Conservation (phyloP, 2,797 vertebrate genomes). For the Echeneis naucrates region DNA sequence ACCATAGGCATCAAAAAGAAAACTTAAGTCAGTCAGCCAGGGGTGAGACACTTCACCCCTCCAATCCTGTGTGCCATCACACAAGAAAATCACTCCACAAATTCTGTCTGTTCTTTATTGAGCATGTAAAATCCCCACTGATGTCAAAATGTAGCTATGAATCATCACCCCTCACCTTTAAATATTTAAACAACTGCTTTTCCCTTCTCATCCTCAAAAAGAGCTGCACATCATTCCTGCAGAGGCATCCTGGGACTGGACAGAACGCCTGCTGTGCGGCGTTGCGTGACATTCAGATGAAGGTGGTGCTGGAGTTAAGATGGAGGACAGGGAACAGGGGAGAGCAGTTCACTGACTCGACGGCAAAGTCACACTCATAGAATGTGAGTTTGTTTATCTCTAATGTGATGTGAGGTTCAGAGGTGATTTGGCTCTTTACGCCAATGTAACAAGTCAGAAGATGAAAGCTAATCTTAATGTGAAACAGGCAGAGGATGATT, state of each 20-base stretch:
- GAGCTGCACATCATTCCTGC: conserved; percentile 23
- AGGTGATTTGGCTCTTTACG: conserved; percentile 1
- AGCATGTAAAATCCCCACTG: conserved; percentile 13
- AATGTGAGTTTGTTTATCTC: not conserved
- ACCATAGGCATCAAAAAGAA: conserved; percentile 6
- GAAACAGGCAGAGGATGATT: not conserved
- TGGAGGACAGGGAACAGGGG: conserved; percentile 9
- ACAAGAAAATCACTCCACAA: conserved; percentile 6
- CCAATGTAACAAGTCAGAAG: not conserved
- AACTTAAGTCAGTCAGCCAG: conserved; percentile 12
- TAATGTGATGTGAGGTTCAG: not conserved
- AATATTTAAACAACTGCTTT: conserved; percentile 35
- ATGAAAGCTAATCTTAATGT: not conserved
- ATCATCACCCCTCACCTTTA: conserved; percentile 26
- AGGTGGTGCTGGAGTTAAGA: conserved; percentile 46
- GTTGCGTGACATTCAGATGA: conserved; percentile 28
- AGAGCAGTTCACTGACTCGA: conserved; percentile 1
- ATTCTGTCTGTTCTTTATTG: conserved; percentile 26
- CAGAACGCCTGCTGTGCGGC: conserved; percentile 6
- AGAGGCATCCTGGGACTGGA: conserved; percentile 22
- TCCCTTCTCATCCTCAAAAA: not conserved
- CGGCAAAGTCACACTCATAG: conserved; percentile 12
- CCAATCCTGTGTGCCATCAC: conserved; percentile 4
- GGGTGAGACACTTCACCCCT: conserved; percentile 7
- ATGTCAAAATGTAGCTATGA: conserved; percentile 17